phyloP scores from a whole-genome alignment of 2,797 vertebrate genomes.

The Heliangelus exortis region DNA sequence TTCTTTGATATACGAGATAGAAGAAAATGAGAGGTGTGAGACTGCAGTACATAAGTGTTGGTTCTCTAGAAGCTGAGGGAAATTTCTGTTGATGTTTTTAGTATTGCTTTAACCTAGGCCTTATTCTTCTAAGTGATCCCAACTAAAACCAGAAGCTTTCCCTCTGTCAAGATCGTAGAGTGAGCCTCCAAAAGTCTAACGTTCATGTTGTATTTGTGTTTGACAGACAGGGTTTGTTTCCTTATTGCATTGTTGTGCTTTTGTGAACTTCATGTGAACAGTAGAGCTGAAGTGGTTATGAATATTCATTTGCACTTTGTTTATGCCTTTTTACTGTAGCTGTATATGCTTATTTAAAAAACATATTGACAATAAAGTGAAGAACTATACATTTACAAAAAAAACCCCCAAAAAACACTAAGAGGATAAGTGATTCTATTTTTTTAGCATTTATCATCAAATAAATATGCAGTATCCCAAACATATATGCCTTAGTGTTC shows the following conservation, averaged over 20 bases:
- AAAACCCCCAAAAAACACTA: no score
- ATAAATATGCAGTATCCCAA: not conserved
- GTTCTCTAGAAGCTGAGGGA: not conserved
- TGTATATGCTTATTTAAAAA: constrained; percentile 1
- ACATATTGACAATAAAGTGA: not conserved
- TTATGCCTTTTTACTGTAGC: not conserved
- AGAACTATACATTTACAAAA: not conserved
- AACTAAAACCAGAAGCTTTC: not conserved
- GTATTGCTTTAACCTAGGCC: not conserved
- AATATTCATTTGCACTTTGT: not conserved
- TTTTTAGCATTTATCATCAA: not conserved
- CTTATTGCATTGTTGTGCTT: not conserved
- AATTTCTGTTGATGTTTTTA: not conserved
- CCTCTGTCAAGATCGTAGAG: not conserved
- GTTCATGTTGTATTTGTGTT: not conserved
- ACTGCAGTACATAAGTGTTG: not conserved
- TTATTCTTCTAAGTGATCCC: not conserved
- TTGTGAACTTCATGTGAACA: not conserved
- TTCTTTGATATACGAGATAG: not conserved
- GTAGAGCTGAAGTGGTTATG: not conserved
- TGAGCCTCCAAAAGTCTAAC: not conserved
- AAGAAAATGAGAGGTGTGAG: not conserved
- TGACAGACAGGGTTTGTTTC: not conserved
- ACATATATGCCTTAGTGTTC: not conserved
- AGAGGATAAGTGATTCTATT: not conserved